A percentile compares a stretch with the other conserved stretches of the same genome.
These are phyloP conservation scores for Brachionus calyciflorus DNA, from an alignment of 1,140 invertebrate species.

Conservation along the genomic window DNA sequence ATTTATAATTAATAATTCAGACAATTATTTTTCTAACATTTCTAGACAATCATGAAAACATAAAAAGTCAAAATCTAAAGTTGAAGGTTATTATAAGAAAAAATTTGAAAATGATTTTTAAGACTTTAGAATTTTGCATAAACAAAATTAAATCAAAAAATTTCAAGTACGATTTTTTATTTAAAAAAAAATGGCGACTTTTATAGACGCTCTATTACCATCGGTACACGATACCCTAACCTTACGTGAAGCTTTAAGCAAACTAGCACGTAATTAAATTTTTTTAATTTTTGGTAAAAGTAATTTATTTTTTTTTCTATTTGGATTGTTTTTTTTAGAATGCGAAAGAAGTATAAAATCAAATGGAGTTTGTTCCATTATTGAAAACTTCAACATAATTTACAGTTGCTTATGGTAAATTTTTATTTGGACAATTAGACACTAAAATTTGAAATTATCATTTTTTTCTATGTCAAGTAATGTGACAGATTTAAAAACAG, in stretches of 20 bases:
- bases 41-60: too few relatives aligned
- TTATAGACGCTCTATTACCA: constrained; percentile 38
- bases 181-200: constrained; percentile 13
- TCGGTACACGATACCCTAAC: constrained; percentile 40
- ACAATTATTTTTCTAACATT: too few relatives aligned
- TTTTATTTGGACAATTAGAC: too few relatives aligned
- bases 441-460: neutral
- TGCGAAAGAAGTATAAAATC: constrained; percentile 25
- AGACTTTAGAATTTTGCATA: too few relatives aligned
- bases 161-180: neutral
- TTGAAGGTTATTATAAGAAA: too few relatives aligned
- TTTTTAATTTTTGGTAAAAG: neutral
- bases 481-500: constrained; percentile 24
- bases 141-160: neutral
- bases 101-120: too few relatives aligned
- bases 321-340: neutral
- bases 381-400: constrained; percentile 19
- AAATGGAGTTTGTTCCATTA: constrained; percentile 7
- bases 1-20: too few relatives aligned
- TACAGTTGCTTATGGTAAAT: constrained; percentile 41
- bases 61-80: too few relatives aligned
- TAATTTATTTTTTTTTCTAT: too few relatives aligned
- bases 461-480: neutral
- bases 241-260: constrained; percentile 35
- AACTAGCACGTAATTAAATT: constrained; percentile 26